A percentile compares a stretch with the other conserved stretches of the same genome.
Evolutionary conservation across 2,888 invertebrate genomes (phyloP).

Genomic region (Arctia plantaginis): DNA sequence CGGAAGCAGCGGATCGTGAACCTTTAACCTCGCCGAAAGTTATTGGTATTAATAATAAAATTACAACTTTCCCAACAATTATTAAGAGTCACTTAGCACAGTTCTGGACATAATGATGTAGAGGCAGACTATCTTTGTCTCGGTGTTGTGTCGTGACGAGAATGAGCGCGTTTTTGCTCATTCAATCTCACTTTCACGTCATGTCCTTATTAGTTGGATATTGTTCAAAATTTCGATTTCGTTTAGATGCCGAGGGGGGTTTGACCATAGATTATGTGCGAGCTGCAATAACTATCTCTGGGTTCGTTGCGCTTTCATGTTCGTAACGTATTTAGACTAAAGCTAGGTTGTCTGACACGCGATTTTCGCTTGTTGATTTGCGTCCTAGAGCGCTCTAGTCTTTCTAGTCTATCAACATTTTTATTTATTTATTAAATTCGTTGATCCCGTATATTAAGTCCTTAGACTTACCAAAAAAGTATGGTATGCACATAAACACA

Average conservation of each 20-base stretch:
- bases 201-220: slow-evolving; percentile 77
- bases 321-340: slow-evolving; percentile 34
- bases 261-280: slow-evolving; percentile 45
- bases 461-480: not conserved
- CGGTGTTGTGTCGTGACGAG: slow-evolving; percentile 49
- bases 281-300: slow-evolving; percentile 43
- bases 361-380: slow-evolving; percentile 28
- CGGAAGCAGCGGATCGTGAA: slow-evolving; percentile 65
- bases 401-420: slow-evolving; percentile 21
- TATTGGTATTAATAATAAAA: slow-evolving; percentile 70
- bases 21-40: slow-evolving; percentile 66
- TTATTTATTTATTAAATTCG: not conserved
- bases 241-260: slow-evolving; percentile 57
- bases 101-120: slow-evolving; percentile 52
- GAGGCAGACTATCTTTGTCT: slow-evolving; percentile 47
- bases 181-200: slow-evolving; percentile 74
- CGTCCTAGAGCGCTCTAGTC: slow-evolving; percentile 13
- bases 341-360: slow-evolving; percentile 36
- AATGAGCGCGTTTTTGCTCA: slow-evolving; percentile 63
- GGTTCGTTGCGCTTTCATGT: slow-evolving; percentile 36
- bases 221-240: slow-evolving; percentile 77
- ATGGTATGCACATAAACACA: not conserved
- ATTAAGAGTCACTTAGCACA: slow-evolving; percentile 64
- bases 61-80: slow-evolving; percentile 76
- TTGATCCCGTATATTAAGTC: not conserved